phyloP scores from a whole-genome alignment of 2,113 vertebrate species.

The Pluvianellus socialis region DNA sequence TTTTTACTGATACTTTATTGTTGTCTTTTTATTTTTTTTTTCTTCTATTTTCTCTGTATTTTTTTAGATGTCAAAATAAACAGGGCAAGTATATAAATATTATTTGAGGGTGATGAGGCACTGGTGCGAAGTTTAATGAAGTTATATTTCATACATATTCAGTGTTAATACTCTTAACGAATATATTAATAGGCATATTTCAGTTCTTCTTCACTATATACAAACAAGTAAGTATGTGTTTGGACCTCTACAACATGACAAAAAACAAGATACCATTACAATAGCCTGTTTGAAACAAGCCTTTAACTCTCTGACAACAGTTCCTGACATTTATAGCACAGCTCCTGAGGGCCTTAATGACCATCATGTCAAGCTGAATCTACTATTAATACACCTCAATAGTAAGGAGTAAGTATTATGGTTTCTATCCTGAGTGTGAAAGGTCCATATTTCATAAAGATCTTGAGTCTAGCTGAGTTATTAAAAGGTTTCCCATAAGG shows the following conservation, averaged over 20 bases:
- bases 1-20: not conserved
- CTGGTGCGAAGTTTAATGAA: not conserved
- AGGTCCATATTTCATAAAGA: constrained; percentile 64
- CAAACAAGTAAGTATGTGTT: not conserved
- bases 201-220: not conserved
- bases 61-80: not conserved
- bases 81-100: not conserved
- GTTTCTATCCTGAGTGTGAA: constrained; percentile 63
- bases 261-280: constrained; percentile 5
- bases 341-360: constrained; percentile 63
- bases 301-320: constrained; percentile 63
- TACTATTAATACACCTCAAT: constrained; percentile 67
- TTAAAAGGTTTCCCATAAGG: constrained; percentile 48
- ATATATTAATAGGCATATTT: not conserved
- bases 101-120: not conserved
- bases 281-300: constrained; percentile 10
- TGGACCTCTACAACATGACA: not conserved
- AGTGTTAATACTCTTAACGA: not conserved
- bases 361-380: constrained; percentile 70
- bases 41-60: accelerated
- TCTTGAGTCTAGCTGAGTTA: constrained; percentile 46
- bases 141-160: not conserved
- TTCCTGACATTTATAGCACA: constrained; percentile 70
- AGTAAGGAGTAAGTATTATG: constrained; percentile 52
- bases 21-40: not conserved